A percentile compares a stretch with the other conserved stretches of the same genome.
Conservation (phyloP, 2,113 vertebrate species). For the Melanerpes aurifrons region DNA sequence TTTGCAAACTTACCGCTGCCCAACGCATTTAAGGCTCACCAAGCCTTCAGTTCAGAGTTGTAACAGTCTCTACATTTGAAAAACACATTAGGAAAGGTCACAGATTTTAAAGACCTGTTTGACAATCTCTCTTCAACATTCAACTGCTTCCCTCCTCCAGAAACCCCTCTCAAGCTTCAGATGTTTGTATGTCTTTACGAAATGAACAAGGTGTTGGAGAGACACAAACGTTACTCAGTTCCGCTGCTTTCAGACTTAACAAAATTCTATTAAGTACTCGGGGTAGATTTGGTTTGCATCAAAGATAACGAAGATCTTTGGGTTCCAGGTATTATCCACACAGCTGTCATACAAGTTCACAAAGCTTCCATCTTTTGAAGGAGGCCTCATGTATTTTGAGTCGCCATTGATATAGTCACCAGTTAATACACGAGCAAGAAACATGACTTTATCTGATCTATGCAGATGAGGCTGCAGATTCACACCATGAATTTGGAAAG, state of each 20-base stretch:
- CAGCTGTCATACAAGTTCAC: conserved; percentile 96
- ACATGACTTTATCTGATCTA: conserved; percentile 90
- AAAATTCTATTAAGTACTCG: conserved; percentile 95
- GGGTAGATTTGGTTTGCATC: conserved; percentile 98
- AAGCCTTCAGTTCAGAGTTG: background rate
- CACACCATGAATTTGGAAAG: conserved; percentile 82
- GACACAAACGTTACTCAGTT: background rate
- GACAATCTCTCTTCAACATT: conserved; percentile 24
- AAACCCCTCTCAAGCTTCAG: conserved; percentile 17
- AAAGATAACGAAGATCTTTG: conserved; percentile 96
- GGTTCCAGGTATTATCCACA: conserved; percentile 92
- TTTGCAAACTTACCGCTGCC: conserved; percentile 29
- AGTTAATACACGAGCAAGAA: conserved; percentile 92
- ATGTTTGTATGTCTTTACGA: conserved; percentile 10
- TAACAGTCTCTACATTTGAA: conserved; percentile 6
- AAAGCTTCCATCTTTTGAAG: conserved; percentile 92
- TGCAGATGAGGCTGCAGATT: conserved; percentile 70
- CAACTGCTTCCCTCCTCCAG: conserved; percentile 8
- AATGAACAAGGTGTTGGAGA: conserved; percentile 26
- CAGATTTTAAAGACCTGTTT: conserved; percentile 20
- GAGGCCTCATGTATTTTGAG: conserved; percentile 89
- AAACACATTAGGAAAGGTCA: conserved; percentile 23
- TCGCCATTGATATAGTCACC: conserved; percentile 91
- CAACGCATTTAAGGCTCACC: conserved; percentile 28
- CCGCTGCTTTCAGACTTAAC: conserved; percentile 68